Evolutionary conservation across 2,113 vertebrate species (phyloP).

Genomic region (Pelvicachromis taeniatus): DNA sequence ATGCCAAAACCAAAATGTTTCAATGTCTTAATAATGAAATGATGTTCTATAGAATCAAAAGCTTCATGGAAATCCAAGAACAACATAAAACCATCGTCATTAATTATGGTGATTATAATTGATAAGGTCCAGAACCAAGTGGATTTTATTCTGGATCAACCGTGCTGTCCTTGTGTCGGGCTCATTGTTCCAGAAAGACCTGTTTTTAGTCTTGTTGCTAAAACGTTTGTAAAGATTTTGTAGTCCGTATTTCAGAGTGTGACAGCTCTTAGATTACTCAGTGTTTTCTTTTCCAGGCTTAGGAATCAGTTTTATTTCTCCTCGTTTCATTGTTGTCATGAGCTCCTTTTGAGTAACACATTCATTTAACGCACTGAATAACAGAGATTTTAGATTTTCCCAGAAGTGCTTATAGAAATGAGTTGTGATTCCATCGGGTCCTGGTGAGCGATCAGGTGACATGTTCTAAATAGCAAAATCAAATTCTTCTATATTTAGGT

Average conservation of each 20-base stretch:
- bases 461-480: background rate
- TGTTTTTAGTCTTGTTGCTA: fast-evolving
- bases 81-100: too few relatives aligned
- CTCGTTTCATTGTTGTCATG: fast-evolving
- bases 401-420: background rate
- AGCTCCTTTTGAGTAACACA: fast-evolving
- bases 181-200: fast-evolving
- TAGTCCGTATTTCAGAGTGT: fast-evolving
- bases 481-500: background rate
- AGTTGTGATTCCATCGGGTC: background rate
- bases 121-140: too few relatives aligned
- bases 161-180: too few relatives aligned
- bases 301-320: background rate
- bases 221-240: too few relatives aligned
- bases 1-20: too few relatives aligned
- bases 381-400: fast-evolving
- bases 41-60: too few relatives aligned
- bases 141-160: too few relatives aligned
- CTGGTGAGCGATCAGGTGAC: background rate
- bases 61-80: too few relatives aligned
- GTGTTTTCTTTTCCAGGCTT: fast-evolving
- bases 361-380: background rate
- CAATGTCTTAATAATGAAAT: too few relatives aligned
- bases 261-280: background rate
- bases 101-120: too few relatives aligned